phyloP scores from a whole-genome alignment of 2,113 vertebrate species.

The Caloenas nicobarica region DNA sequence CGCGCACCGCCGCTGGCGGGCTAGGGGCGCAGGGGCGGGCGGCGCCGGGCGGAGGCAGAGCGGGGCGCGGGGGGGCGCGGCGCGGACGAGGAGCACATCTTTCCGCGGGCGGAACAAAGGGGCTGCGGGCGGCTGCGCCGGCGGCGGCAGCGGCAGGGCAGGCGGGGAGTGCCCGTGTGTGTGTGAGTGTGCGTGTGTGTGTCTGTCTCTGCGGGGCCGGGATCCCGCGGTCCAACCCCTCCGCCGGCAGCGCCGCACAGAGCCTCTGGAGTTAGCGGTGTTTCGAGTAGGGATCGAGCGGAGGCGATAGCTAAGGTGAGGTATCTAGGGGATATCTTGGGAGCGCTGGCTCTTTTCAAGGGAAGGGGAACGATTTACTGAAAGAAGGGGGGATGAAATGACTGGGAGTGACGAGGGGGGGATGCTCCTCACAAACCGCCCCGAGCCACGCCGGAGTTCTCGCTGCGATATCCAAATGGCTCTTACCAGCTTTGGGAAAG shows the following conservation, averaged over 20 bases:
- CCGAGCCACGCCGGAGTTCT: neutral
- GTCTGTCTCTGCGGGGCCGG: conserved; percentile 6
- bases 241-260: neutral
- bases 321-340: neutral
- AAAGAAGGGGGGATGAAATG: neutral
- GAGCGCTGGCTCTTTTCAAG: neutral
- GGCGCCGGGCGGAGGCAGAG: neutral
- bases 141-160: neutral
- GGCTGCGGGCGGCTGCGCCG: neutral
- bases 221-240: neutral
- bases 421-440: neutral
- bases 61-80: too few relatives aligned
- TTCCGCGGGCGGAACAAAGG: conserved; percentile 64
- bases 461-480: conserved; percentile 15
- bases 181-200: neutral
- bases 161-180: neutral
- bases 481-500: conserved; percentile 22
- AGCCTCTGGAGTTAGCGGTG: neutral
- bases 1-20: conserved; percentile 46
- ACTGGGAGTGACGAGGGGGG: neutral
- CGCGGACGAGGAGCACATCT: neutral
- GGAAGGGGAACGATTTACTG: neutral
- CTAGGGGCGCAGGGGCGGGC: neutral
- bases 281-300: neutral
- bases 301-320: neutral